Conservation (phyloP, 2,888 invertebrate species). For the Choristoneura rosaceana region DNA sequence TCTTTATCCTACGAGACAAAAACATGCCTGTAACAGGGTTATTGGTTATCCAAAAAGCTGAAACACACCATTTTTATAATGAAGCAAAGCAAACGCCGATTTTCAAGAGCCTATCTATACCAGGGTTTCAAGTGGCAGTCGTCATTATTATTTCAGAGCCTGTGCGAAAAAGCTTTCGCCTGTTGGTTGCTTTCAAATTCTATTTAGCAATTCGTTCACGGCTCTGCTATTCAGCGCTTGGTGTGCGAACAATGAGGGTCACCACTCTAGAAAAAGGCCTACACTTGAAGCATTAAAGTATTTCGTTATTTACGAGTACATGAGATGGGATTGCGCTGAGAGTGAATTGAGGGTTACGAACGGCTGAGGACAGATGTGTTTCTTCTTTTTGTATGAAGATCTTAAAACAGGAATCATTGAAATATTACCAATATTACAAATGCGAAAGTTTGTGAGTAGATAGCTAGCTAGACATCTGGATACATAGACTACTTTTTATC, state of each 20-base stretch:
- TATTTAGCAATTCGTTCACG: constrained; percentile 59
- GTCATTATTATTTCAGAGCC: constrained; percentile 62
- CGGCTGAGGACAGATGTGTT: not conserved
- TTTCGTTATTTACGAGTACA: constrained; percentile 4
- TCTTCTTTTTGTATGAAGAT: too few species aligned
- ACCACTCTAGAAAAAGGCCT: constrained; percentile 38
- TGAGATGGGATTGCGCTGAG: not conserved
- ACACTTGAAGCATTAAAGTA: constrained; percentile 10
- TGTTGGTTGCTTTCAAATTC: constrained; percentile 57
- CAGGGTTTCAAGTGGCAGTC: constrained; percentile 29
- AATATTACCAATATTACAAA: too few species aligned
- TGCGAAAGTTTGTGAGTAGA: too few species aligned
- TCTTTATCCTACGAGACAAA: too few species aligned
- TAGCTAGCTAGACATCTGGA: too few species aligned
- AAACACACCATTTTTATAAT: not conserved
- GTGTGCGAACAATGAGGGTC: constrained; percentile 47
- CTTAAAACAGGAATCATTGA: too few species aligned
- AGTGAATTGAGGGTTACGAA: not conserved
- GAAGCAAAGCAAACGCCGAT: not conserved
- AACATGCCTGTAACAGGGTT: not conserved
- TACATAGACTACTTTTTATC: too few species aligned
- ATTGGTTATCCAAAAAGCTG: not conserved
- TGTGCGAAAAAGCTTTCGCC: constrained; percentile 58
- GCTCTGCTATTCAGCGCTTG: constrained; percentile 50
- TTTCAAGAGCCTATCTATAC: constrained; percentile 2